phyloP scores from a whole-genome alignment of 2,888 invertebrate species.

The Drosophila setosimentum region DNA sequence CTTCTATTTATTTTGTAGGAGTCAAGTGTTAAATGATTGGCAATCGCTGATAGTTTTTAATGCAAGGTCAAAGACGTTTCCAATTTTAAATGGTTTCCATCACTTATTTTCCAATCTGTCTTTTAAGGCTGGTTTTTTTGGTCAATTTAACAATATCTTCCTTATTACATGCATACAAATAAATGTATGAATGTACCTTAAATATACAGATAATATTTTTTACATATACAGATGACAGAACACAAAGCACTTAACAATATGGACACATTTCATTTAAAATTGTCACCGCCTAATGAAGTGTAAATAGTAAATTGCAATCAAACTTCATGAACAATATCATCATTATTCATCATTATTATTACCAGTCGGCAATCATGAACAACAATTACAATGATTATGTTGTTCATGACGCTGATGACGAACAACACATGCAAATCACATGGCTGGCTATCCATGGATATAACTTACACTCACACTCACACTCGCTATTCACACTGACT shows the following conservation, averaged over 20 bases:
- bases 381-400: constrained; percentile 44
- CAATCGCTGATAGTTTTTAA: constrained; percentile 28
- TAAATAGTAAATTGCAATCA: constrained; percentile 80
- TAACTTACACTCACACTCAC: constrained; percentile 2
- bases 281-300: constrained; percentile 79
- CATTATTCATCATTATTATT: constrained; percentile 39
- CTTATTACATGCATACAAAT: background rate
- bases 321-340: constrained; percentile 69
- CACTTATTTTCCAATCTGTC: constrained; percentile 55
- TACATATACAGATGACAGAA: constrained; percentile 21
- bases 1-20: constrained; percentile 13
- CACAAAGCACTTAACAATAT: constrained; percentile 65
- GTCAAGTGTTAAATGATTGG: constrained; percentile 28
- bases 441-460: constrained; percentile 61
- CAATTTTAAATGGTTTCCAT: too few species aligned
- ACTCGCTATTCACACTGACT: background rate
- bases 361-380: constrained; percentile 7
- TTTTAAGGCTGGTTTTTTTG: background rate
- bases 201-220: constrained; percentile 11
- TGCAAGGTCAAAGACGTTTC: constrained; percentile 5
- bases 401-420: constrained; percentile 68
- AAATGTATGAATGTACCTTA: background rate
- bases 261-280: constrained; percentile 80
- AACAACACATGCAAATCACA: constrained; percentile 79
- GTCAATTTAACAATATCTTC: background rate